Evolutionary conservation across 2,888 invertebrate species (phyloP).

Genomic region (Synergus laeviventris): DNA sequence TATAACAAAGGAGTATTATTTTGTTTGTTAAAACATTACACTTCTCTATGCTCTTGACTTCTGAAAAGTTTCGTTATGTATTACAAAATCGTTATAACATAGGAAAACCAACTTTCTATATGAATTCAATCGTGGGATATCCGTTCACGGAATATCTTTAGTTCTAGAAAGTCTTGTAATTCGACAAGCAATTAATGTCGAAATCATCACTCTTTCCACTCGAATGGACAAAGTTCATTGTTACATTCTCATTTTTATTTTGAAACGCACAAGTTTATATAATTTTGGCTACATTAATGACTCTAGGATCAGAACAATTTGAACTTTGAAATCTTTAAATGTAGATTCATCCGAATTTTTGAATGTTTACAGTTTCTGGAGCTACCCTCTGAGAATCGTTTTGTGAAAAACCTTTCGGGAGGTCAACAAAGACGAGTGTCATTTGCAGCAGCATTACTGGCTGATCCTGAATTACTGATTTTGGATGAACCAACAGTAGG

Average conservation of each 20-base stretch:
- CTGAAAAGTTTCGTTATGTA: slow-evolving; percentile 9
- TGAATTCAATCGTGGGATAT: slow-evolving; percentile 11
- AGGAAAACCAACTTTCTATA: slow-evolving; percentile 25
- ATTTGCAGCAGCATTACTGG: slow-evolving; percentile 90
- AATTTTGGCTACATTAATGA: no score
- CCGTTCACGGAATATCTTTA: neutral
- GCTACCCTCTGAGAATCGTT: slow-evolving; percentile 78
- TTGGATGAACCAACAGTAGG: slow-evolving; percentile 96
- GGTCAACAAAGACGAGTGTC: slow-evolving; percentile 94
- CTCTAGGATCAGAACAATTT: no score
- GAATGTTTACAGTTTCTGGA: slow-evolving; percentile 75
- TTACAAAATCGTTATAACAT: slow-evolving; percentile 23
- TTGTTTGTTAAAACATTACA: neutral
- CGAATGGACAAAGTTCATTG: neutral
- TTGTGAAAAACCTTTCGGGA: slow-evolving; percentile 89
- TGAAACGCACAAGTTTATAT: neutral
- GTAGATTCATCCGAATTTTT: neutral
- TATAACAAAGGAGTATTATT: neutral
- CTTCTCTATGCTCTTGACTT: neutral
- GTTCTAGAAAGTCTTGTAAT: neutral
- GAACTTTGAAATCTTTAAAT: no score
- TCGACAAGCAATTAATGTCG: neutral
- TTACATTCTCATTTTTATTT: neutral
- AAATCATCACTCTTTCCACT: neutral
- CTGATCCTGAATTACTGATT: slow-evolving; percentile 92